phyloP scores from a whole-genome alignment of 30 jellyfish, hydroid and myxozoan genomes.

The Aurelia sp. region DNA sequence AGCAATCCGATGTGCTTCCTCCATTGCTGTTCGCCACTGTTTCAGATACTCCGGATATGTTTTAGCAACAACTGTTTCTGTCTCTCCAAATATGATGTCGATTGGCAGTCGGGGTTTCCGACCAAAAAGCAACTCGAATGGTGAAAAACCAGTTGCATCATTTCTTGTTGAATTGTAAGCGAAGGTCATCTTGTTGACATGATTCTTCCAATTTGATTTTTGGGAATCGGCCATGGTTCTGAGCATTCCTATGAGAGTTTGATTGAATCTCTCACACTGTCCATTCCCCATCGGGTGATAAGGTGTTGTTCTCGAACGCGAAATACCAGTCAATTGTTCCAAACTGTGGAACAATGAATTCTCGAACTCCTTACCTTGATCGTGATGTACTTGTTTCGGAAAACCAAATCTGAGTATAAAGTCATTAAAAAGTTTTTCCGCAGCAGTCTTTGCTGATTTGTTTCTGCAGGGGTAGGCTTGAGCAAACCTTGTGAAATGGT shows the following conservation, averaged over 20 bases:
- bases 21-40: conserved; percentile 32
- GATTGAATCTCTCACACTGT: conserved; percentile 57
- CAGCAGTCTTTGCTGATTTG: conserved; percentile 66
- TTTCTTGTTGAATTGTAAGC: conserved; percentile 35
- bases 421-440: conserved; percentile 46
- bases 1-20: conserved; percentile 15
- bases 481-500: conserved; percentile 52
- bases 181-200: conserved; percentile 17
- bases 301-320: conserved; percentile 54
- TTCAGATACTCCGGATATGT: not conserved
- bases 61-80: not conserved
- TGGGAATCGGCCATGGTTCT: not conserved
- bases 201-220: conserved; percentile 18
- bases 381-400: conserved; percentile 52
- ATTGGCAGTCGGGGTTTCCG: conserved; percentile 22
- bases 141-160: conserved; percentile 11
- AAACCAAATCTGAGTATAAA: conserved; percentile 59
- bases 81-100: conserved; percentile 1
- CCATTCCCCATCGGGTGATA: conserved; percentile 68
- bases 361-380: conserved; percentile 70
- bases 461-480: conserved; percentile 56
- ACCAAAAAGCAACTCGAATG: conserved; percentile 17
- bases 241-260: not conserved
- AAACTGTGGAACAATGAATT: conserved; percentile 40
- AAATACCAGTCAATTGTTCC: conserved; percentile 10